Base-by-base conservation (phyloP, 2,888 invertebrate genomes). In the Diabrotica balteata region DNA sequence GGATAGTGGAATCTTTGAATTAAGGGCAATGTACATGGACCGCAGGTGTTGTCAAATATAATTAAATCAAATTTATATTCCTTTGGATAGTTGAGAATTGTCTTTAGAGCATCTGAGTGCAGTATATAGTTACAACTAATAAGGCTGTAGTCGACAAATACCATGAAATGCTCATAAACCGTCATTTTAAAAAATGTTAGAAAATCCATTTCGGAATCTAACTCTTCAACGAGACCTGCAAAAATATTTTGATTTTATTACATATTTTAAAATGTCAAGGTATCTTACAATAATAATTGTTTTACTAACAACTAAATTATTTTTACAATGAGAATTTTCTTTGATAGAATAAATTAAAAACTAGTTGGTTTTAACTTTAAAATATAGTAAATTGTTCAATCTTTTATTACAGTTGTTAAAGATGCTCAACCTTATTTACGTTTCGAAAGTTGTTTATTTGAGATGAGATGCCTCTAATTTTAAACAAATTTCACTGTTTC, bases 31-130 rank as follows among this genome's bases (percentile, higher is more conserved):
- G 80, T 54, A 60, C 80, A 80, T 2, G 63, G 53, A 7, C 75
- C 75, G 7, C 66, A 47, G 2, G 76, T 75, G 11, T 77, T 60
- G 61, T 81, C 81, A 11, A 75, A 69, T 3, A 82, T 53, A 8
- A 82, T 75, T 8, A 77, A 49, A 70, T 81, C 81, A 62, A 80
- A 80, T 54, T 77, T 77, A 61, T 77, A 80, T 67, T 78, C 69
- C 45, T 75, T 59, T 0, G 80, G 77, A 66, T 81, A 77, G 32
- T 77, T 73, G 60, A 77, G 64, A 5, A 79, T 66, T 22, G 57
- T 58, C 42, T 77, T 59, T 9, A 80, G 75, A 1, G 80, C 80
- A 8, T 76, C 70, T 0, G 79, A 70, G 50, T 63, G 11, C 8
- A 57, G 49, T 7, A 65, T 59, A 51, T 67, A 51, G 22, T 67